These are phyloP conservation scores for Tadarida brasiliensis DNA, from an alignment of 2,797 vertebrate species.

Conservation along the genomic window DNA sequence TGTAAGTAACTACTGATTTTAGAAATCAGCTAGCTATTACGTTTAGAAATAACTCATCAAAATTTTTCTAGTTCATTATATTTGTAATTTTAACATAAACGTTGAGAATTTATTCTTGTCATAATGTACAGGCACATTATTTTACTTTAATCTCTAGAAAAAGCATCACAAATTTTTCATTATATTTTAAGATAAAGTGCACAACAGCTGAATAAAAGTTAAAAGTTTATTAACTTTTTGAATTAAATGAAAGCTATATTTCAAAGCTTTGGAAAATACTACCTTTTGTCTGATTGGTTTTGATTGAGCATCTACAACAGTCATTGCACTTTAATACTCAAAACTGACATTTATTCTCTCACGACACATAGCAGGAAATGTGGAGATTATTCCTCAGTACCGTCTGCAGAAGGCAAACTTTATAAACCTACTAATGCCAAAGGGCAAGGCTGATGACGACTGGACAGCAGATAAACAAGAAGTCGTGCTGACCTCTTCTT, in stretches of 20 bases:
- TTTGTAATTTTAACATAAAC: constrained; percentile 2
- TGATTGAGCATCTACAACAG: neutral
- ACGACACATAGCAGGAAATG: neutral
- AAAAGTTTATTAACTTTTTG: neutral
- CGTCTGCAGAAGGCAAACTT: neutral
- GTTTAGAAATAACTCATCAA: constrained; percentile 22
- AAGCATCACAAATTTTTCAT: neutral
- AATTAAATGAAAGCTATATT: constrained; percentile 2
- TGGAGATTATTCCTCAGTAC: neutral
- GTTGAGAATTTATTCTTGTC: neutral
- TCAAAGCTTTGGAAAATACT: constrained; percentile 47
- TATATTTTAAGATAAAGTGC: neutral
- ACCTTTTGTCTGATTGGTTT: neutral
- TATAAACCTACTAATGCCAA: neutral
- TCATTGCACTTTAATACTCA: neutral
- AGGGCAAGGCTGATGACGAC: neutral
- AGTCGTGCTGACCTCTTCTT: neutral
- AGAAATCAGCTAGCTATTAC: constrained; percentile 40
- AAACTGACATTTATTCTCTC: neutral
- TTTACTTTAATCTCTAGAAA: constrained; percentile 12
- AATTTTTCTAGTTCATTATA: neutral
- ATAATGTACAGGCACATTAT: neutral
- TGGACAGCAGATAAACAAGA: neutral
- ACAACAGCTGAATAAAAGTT: neutral
- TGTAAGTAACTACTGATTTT: constrained; percentile 6